Percentiles rank a stretch among this genome's conserved stretches.
These are phyloP conservation scores for Agrotis clavis DNA, from an alignment of 2,888 invertebrate species.

Conservation along the genomic window DNA sequence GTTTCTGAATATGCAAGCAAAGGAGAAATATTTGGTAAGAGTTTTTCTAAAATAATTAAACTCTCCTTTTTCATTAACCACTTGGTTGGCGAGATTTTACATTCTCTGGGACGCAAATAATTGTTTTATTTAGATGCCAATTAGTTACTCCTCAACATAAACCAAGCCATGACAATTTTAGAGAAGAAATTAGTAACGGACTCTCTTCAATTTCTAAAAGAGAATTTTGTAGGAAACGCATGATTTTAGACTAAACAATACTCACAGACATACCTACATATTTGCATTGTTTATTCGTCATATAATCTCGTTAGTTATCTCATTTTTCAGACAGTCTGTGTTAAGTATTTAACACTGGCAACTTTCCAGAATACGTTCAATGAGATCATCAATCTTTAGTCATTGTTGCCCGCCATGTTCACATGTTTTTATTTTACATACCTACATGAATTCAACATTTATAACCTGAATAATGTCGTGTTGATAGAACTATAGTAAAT, in stretches of 20 bases:
- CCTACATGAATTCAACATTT: slow-evolving; percentile 30
- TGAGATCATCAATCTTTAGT: slow-evolving; percentile 56
- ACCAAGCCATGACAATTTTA: neutral
- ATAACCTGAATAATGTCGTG: neutral
- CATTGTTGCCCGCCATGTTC: slow-evolving; percentile 41
- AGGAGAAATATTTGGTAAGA: slow-evolving; percentile 99
- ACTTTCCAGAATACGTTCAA: slow-evolving; percentile 65
- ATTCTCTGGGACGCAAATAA: neutral
- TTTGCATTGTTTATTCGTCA: slow-evolving; percentile 49
- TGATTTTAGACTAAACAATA: slow-evolving; percentile 8
- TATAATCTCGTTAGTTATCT: slow-evolving; percentile 68
- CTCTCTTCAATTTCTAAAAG: neutral
- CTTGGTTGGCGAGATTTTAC: neutral
- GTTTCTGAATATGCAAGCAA: slow-evolving; percentile 99
- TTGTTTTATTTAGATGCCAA: neutral
- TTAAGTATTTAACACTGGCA: slow-evolving; percentile 56
- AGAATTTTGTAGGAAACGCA: slow-evolving; percentile 21
- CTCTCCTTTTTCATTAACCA: neutral
- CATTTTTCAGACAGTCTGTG: slow-evolving; percentile 41
- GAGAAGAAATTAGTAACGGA: neutral
- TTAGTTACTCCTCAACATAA: neutral
- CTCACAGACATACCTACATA: slow-evolving; percentile 13
- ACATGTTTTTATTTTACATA: slow-evolving; percentile 49
- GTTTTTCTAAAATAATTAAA: neutral
- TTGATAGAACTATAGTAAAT: slow-evolving; percentile 17